A percentile compares a stretch with the other conserved stretches of the same genome.
Evolutionary conservation across 2,888 invertebrate species (phyloP).

Genomic region (Nematopogon swammerdamellus): DNA sequence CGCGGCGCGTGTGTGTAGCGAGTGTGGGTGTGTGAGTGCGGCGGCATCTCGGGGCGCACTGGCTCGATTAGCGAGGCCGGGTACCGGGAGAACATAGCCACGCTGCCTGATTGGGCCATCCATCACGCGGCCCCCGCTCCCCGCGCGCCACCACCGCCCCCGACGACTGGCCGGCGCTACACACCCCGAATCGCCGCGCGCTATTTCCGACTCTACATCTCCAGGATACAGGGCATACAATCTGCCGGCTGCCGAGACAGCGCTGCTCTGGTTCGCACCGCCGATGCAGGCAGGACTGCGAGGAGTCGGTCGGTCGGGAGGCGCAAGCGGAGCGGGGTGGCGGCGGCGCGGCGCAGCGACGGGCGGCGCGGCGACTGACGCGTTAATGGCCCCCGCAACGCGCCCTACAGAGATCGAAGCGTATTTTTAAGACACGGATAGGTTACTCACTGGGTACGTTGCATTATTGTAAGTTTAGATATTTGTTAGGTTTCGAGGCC

Average conservation of each 20-base stretch:
- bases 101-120: slow-evolving; percentile 58
- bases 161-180: slow-evolving; percentile 23
- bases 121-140: slow-evolving; percentile 38
- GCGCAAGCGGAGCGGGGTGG: too few relatives aligned
- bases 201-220: slow-evolving; percentile 4
- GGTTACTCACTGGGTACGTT: slow-evolving; percentile 54
- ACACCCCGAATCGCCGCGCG: slow-evolving; percentile 15
- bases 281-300: background rate
- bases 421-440: slow-evolving; percentile 53
- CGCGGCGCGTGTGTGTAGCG: slow-evolving; percentile 12
- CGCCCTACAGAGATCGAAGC: slow-evolving; percentile 44
- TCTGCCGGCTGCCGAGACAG: too few relatives aligned
- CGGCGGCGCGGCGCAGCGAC: too few relatives aligned
- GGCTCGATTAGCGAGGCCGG: slow-evolving; percentile 50
- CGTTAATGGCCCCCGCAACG: slow-evolving; percentile 35
- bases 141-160: slow-evolving; percentile 36
- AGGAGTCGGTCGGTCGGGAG: slow-evolving; percentile 16
- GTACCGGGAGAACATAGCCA: slow-evolving; percentile 24
- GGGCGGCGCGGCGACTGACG: slow-evolving; percentile 19
- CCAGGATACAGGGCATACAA: slow-evolving; percentile 2
- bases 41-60: slow-evolving; percentile 36
- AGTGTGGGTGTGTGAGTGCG: slow-evolving; percentile 32
- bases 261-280: slow-evolving; percentile 21
- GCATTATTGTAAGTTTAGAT: slow-evolving; percentile 45
- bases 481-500: slow-evolving; percentile 39